Percentiles rank a stretch among this genome's conserved stretches.
Conservation (phyloP, 2,113 vertebrate species). For the Peromyscus maniculatus region DNA sequence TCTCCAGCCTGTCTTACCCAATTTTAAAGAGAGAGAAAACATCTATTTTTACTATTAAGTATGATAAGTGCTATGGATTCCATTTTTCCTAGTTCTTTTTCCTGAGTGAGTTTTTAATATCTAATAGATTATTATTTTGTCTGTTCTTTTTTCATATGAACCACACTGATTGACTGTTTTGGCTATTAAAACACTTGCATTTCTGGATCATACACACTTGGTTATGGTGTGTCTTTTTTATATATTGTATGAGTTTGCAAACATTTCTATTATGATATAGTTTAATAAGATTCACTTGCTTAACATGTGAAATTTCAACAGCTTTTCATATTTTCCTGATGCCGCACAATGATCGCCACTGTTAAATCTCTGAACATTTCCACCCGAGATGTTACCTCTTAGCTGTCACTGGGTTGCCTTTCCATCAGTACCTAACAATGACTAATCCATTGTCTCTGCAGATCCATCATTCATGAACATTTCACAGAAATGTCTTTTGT, state of each 20-base stretch:
- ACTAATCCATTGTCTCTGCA: background rate
- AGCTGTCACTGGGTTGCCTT: background rate
- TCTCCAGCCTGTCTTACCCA: background rate
- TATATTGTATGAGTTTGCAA: background rate
- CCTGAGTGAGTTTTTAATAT: background rate
- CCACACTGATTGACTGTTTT: background rate
- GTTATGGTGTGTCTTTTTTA: background rate
- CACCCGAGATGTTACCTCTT: background rate
- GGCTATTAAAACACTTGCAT: background rate
- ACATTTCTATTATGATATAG: background rate
- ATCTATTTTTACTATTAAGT: background rate
- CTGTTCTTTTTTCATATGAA: background rate
- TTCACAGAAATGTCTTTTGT: background rate
- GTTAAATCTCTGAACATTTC: background rate
- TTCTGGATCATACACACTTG: background rate
- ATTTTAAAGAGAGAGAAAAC: background rate
- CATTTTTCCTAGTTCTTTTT: background rate
- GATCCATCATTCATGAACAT: background rate
- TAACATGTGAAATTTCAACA: background rate
- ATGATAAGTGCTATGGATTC: background rate
- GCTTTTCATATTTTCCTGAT: background rate
- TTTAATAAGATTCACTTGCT: conserved; percentile 1
- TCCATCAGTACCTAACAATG: background rate
- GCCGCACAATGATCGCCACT: background rate
- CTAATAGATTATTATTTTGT: background rate